phyloP scores from a whole-genome alignment of 2,113 vertebrate genomes.

The Catagonus wagneri region DNA sequence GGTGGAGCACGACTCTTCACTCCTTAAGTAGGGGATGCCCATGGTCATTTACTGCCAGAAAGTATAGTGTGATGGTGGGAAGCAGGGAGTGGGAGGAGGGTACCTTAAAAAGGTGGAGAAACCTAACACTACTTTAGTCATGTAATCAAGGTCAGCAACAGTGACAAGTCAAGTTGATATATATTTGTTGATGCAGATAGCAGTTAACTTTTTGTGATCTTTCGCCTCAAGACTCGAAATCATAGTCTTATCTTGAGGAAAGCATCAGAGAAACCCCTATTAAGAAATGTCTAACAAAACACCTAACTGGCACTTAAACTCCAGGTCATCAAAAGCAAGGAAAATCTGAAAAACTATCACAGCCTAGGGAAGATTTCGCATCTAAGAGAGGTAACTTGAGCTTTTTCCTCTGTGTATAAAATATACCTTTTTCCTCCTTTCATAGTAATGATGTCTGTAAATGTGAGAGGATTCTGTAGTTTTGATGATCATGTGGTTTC shows the following conservation, averaged over 20 bases:
- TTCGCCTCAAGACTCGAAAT: not conserved
- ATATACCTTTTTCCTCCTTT: not conserved
- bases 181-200: not conserved
- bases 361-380: not conserved
- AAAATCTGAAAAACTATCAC: not conserved
- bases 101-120: not conserved
- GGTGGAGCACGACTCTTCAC: no score
- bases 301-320: not conserved
- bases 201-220: not conserved
- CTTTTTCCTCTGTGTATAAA: not conserved
- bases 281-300: not conserved
- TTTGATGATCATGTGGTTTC: not conserved
- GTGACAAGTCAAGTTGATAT: not conserved
- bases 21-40: not conserved
- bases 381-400: not conserved
- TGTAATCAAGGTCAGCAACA: not conserved
- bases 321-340: not conserved
- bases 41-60: not conserved
- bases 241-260: not conserved
- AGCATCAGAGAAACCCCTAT: not conserved
- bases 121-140: not conserved
- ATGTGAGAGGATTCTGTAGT: not conserved
- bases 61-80: not conserved
- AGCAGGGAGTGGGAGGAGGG: not conserved
- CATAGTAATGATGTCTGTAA: not conserved